Evolutionary conservation across 2,797 vertebrate species (phyloP), one percentile per base, ranked within the genome.

Genomic region (Aeoliscus strigatus): DNA sequence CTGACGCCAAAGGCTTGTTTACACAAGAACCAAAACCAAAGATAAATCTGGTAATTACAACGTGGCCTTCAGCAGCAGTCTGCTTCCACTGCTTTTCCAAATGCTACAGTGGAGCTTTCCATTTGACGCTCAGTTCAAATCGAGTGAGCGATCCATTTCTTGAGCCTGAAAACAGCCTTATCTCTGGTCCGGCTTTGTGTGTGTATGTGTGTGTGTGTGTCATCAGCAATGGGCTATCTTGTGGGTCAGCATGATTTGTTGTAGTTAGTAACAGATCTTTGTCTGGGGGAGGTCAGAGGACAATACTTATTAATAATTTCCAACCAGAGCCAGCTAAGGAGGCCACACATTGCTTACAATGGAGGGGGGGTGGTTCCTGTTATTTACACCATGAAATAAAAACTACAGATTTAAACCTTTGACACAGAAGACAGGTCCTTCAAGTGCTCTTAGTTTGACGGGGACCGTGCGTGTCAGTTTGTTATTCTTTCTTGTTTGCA

Each of bases 21-120:
- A 66, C 61, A 77, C 51, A 66, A 77, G 65, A 59, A 52, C 56
- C 44, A 38, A 53, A 72, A 63, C 51, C 48, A 31, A 66, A 65
- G 60, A 74, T 56, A 70, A 69, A 74, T 74, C 52, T 56, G 51
- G 52, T 60, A 62, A 75, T 70, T 49, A 75, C 60, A 51, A 23
- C 9, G 65, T 49, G 46, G 68, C 43, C 44, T 1, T 1, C 40
- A 25, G 37, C 51, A 43, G 30, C 42, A 14, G 27, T 24, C 36
- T 14, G 48, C 52, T 66, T 69, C 41, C n/a, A 6, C 44, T 41
- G 27, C 14, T 64, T 37, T 40, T 38, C 26, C 41, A 48, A 17
- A 62, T 15, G 46, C 56, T 55, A 39, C 27, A 55, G 60, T 30
- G 46, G 45, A 58, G 21, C 46, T 62, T 61, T 56, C 24, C 0